Percentiles rank a stretch among this genome's conserved stretches.
phyloP scores from a whole-genome alignment of 2,888 invertebrate genomes.

The Rotaria socialis region DNA sequence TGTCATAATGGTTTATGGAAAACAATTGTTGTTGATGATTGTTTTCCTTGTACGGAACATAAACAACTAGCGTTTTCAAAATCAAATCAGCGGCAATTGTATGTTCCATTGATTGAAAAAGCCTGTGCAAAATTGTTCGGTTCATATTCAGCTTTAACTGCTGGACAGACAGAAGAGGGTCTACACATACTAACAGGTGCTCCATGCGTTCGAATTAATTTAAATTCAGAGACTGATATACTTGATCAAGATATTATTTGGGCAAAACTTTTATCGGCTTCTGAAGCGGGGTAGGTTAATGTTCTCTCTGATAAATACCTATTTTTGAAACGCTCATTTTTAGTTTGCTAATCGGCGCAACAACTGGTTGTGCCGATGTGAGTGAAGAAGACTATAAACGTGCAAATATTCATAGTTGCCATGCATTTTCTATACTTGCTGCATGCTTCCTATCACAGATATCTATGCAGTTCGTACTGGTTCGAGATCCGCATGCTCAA shows the following conservation, averaged over 20 bases:
- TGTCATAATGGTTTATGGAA: slow-evolving; percentile 97
- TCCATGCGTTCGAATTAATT: slow-evolving; percentile 65
- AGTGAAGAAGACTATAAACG: slow-evolving; percentile 60
- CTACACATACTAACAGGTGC: slow-evolving; percentile 86
- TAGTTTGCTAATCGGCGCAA: slow-evolving; percentile 65
- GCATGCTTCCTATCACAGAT: not conserved
- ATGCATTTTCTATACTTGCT: slow-evolving; percentile 45
- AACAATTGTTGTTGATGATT: slow-evolving; percentile 88
- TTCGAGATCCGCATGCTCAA: not conserved
- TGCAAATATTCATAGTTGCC: not conserved
- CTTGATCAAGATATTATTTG: slow-evolving; percentile 66
- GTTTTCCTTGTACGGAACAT: slow-evolving; percentile 85
- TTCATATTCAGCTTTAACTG: slow-evolving; percentile 40
- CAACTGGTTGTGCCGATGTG: slow-evolving; percentile 74
- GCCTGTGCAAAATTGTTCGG: slow-evolving; percentile 37
- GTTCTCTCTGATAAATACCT: no score
- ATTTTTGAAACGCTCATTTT: no score
- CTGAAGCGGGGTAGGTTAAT: no score
- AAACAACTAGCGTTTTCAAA: slow-evolving; percentile 82
- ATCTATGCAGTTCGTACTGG: not conserved
- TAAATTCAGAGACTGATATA: not conserved
- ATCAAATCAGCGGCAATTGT: slow-evolving; percentile 73
- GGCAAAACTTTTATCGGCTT: no score
- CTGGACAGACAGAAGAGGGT: slow-evolving; percentile 43
- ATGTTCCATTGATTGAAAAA: no score